Evolutionary conservation across 2,888 invertebrate genomes (phyloP).

Genomic region (Cybosia mesomella): DNA sequence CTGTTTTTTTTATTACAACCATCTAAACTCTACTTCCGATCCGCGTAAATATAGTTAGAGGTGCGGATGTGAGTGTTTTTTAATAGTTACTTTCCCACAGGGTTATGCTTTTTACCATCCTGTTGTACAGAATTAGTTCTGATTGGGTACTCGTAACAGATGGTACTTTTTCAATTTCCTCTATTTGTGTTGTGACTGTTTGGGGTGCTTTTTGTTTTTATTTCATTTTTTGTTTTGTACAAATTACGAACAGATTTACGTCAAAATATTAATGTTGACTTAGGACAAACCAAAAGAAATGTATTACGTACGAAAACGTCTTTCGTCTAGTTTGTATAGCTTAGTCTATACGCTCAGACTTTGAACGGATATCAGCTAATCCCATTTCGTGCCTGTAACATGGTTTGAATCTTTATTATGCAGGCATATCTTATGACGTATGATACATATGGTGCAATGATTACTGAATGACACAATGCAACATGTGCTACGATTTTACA

Average conservation of each 20-base stretch:
- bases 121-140: slow-evolving; percentile 71
- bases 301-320: background rate
- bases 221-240: slow-evolving; percentile 24
- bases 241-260: slow-evolving; percentile 27
- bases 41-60: slow-evolving; percentile 57
- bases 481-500: background rate
- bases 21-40: slow-evolving; percentile 27
- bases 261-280: slow-evolving; percentile 23
- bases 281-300: slow-evolving; percentile 4
- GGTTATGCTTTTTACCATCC: slow-evolving; percentile 71
- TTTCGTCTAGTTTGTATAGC: too few relatives aligned
- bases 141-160: slow-evolving; percentile 67
- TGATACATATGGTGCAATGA: slow-evolving; percentile 7
- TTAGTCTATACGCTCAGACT: background rate
- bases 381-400: slow-evolving; percentile 12
- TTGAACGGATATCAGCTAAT: background rate
- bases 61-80: slow-evolving; percentile 68
- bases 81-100: slow-evolving; percentile 69
- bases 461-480: slow-evolving; percentile 13
- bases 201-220: slow-evolving; percentile 32
- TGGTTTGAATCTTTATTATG: slow-evolving; percentile 7
- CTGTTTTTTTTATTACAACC: slow-evolving; percentile 6
- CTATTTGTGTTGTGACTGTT: slow-evolving; percentile 56
- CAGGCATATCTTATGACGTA: slow-evolving; percentile 15
- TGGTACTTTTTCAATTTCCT: slow-evolving; percentile 74